phyloP scores from a whole-genome alignment of 2,797 vertebrate species.

The Fratercula arctica region DNA sequence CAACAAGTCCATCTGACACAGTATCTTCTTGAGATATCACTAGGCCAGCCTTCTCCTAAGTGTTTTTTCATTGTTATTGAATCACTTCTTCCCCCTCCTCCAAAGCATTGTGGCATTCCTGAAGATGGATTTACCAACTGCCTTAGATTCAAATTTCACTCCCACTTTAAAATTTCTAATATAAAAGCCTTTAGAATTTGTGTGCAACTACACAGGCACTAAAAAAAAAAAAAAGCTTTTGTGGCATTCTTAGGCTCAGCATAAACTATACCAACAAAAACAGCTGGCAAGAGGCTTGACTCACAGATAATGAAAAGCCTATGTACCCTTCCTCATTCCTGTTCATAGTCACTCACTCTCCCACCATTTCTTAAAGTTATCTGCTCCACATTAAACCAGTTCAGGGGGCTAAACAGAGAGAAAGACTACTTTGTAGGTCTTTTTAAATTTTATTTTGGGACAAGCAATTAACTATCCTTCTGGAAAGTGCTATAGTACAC shows the following conservation, averaged over 20 bases:
- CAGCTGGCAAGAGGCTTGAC: neutral
- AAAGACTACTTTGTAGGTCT: neutral
- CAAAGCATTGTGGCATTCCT: neutral
- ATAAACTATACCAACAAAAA: neutral
- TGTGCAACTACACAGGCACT: neutral
- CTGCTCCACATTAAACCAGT: neutral
- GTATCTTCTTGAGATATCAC: neutral
- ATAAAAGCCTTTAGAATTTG: neutral
- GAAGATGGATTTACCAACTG: neutral
- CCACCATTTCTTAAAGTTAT: neutral
- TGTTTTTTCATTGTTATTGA: neutral
- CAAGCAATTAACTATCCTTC: neutral
- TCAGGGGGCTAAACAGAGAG: neutral
- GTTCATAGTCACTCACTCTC: neutral
- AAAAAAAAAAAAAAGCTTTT: neutral
- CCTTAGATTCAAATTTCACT: conserved; percentile 6
- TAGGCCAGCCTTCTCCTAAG: neutral
- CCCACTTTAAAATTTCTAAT: neutral
- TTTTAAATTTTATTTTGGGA: neutral
- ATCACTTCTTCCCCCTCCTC: neutral
- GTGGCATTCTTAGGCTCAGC: neutral
- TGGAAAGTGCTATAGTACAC: neutral
- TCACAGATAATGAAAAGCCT: neutral
- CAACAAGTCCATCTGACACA: neutral
- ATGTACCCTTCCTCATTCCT: conserved; percentile 5